Base-by-base conservation (phyloP, 35 echinoderm and acorn worm species). In the Antedon bifida region DNA sequence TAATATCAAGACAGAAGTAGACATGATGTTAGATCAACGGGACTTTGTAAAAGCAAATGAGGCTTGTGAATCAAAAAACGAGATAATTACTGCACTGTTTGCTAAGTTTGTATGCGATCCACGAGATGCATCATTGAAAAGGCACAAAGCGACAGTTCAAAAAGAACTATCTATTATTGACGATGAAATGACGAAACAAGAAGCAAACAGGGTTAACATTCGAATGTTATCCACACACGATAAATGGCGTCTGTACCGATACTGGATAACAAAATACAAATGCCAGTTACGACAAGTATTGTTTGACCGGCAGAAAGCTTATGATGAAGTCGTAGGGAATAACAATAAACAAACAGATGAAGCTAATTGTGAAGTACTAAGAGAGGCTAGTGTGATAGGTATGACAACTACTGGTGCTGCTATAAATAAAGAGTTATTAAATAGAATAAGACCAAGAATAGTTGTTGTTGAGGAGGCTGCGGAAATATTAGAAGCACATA, bases 391-490 rank as follows among this genome's bases (percentile, higher is more conserved):
- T 14, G 85, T 99, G 39, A 84, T 99, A 30, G 95, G 90, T 10
- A 85, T 99, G 79, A 99, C 95, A 83, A 99, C 95, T 79, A 99
- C 95, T 9, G 80, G 30, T 30, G 86, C 86, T 3, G 79, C 86
- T 39, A 88, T 26, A 34, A 30, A 76, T 76, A 55, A 80, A 2
- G 35, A 31, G 0, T 31, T 88, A 2, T 36, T 87, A 0, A 77
- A 87, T 29, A 39, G 12, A 5, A 28, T 87, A 11, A 17, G 55
- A n/a, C 85, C 85, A 7, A 79, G 26, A 17, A 36, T 87, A 34
- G 77, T 87, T 8, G 35, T 87, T 23, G 36, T 83, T 32, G 79
- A 83, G 78, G 81, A 83, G 33, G 90, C 90, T 79, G 90, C 90
- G 5, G 90, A 89, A 74, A 73, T 89, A 45, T 42, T 84, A 31